phyloP scores from a whole-genome alignment of 2,113 vertebrate species.

The Uropsilus gracilis region DNA sequence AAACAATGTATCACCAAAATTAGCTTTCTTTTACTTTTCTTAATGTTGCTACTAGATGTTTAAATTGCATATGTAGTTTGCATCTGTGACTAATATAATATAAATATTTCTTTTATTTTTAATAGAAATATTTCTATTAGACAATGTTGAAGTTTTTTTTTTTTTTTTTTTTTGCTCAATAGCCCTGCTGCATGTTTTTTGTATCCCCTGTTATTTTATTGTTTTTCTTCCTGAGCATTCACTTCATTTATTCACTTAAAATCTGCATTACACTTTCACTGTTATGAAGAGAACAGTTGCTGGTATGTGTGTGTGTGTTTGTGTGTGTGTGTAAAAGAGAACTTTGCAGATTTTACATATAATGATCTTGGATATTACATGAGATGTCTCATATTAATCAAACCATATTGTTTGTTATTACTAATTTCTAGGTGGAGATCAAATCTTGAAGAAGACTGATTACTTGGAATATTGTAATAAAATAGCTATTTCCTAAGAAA shows the following conservation, averaged over 20 bases:
- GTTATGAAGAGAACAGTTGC: fast-evolving
- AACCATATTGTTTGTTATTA: not conserved
- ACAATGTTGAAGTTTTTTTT: not conserved
- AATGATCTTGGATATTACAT: not conserved
- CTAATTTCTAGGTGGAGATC: not conserved
- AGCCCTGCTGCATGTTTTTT: not conserved
- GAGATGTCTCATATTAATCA: not conserved
- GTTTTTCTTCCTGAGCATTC: not conserved
- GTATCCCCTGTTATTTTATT: not conserved
- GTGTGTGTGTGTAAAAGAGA: not conserved
- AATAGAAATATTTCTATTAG: not conserved
- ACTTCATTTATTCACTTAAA: not conserved
- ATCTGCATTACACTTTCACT: not conserved
- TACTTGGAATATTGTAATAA: not conserved
- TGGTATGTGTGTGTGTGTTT: not conserved
- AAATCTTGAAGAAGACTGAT: not conserved
- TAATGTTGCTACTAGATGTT: not conserved
- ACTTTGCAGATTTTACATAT: not conserved
- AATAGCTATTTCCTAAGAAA: not conserved
- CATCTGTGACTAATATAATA: not conserved
- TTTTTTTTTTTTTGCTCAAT: not conserved
- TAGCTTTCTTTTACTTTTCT: not conserved
- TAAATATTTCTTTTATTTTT: not conserved
- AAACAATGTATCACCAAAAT: not conserved
- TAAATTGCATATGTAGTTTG: not conserved